phyloP scores from a whole-genome alignment of 1,140 invertebrate genomes.

The Lucilia cuprina region DNA sequence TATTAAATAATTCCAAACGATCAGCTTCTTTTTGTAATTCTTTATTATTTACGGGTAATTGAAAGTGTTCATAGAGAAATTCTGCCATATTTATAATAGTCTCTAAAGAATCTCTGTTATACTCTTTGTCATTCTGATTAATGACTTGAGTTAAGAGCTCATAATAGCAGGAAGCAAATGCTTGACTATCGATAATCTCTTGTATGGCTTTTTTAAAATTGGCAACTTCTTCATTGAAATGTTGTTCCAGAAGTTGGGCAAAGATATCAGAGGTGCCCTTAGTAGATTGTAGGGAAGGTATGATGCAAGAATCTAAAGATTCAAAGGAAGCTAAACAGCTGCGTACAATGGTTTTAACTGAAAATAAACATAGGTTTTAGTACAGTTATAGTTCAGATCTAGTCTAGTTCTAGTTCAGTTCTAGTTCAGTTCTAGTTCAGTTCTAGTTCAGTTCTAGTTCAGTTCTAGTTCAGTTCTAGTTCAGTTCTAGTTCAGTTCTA shows the following conservation, averaged over 20 bases:
- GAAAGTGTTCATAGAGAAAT: constrained; percentile 52
- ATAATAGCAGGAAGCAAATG: constrained; percentile 47
- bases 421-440: not conserved
- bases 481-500: not conserved
- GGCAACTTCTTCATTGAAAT: constrained; percentile 54
- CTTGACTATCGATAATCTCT: constrained; percentile 54
- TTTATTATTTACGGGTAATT: constrained; percentile 47
- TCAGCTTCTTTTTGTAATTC: constrained; percentile 40
- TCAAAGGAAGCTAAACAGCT: constrained; percentile 59
- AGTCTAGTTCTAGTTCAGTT: no score
- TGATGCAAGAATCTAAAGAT: constrained; percentile 54
- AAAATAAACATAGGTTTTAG: not conserved
- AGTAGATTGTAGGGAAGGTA: constrained; percentile 52
- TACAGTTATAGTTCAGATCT: not conserved
- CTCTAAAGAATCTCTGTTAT: constrained; percentile 43
- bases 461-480: no score
- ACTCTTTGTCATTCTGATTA: constrained; percentile 44
- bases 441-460: not conserved
- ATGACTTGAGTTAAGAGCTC: constrained; percentile 43
- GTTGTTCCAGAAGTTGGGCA: constrained; percentile 55
- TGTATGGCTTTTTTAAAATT: constrained; percentile 53
- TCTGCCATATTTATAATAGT: constrained; percentile 50
- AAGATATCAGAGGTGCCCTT: constrained; percentile 44
- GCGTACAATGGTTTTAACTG: constrained; percentile 55
- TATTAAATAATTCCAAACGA: constrained; percentile 46